Evolutionary conservation across 2,888 invertebrate species (phyloP).

Genomic region (Pandemis corylana): DNA sequence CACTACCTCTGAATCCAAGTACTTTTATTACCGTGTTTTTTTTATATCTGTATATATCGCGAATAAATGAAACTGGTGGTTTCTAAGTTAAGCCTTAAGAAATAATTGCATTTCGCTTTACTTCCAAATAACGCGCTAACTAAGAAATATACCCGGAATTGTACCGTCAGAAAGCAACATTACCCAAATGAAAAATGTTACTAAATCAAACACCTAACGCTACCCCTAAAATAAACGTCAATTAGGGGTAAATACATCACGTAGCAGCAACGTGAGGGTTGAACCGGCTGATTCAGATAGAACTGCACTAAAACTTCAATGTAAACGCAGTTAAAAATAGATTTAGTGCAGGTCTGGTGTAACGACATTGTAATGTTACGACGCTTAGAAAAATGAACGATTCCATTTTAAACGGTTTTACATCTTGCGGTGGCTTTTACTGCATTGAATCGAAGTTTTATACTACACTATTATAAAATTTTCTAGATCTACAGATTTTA

Average conservation of each 20-base stretch:
- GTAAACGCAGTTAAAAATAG: conserved; percentile 37
- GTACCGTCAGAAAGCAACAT: conserved; percentile 15
- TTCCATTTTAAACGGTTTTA: background rate
- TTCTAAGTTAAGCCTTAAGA: background rate
- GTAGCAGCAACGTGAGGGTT: conserved; percentile 48
- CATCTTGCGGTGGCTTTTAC: background rate
- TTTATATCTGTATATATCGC: background rate
- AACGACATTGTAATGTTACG: conserved; percentile 35
- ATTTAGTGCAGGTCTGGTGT: conserved; percentile 34
- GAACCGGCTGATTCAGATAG: conserved; percentile 23
- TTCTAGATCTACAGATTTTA: no score
- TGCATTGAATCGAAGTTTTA: background rate
- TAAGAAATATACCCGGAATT: conserved; percentile 7
- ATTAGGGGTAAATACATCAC: conserved; percentile 47
- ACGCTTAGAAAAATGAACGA: conserved; percentile 18
- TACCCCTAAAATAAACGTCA: conserved; percentile 48
- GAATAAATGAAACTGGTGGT: background rate
- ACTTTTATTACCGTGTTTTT: background rate
- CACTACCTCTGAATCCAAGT: background rate
- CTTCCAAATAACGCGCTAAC: background rate
- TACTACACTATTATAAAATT: background rate
- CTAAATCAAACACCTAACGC: conserved; percentile 10
- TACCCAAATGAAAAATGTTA: conserved; percentile 6
- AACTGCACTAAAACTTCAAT: conserved; percentile 38
- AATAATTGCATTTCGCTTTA: conserved; percentile 1